Evolutionary conservation across 1,140 invertebrate genomes (phyloP).

Genomic region (Mamestra configurata): DNA sequence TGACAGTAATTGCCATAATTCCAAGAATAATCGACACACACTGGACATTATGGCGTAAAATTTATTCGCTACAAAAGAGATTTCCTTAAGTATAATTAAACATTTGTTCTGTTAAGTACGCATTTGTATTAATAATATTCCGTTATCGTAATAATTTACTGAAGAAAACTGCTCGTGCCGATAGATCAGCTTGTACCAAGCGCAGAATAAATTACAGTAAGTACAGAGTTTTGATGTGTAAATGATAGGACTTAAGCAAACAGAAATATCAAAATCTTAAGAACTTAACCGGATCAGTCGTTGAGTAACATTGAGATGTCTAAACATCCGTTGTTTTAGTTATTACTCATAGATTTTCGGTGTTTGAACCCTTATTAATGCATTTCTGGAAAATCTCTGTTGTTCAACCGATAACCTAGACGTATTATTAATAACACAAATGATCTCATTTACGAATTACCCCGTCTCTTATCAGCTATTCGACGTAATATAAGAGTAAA

Average conservation of each 20-base stretch:
- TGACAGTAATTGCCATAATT: slow-evolving; percentile 60
- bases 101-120: neutral
- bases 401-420: neutral
- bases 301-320: no score
- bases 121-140: neutral
- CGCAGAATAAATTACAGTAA: no score
- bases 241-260: no score
- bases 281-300: no score
- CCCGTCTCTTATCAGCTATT: slow-evolving; percentile 62
- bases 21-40: slow-evolving; percentile 21
- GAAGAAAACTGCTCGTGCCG: neutral
- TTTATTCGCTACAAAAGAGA: neutral
- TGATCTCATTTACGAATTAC: slow-evolving; percentile 66
- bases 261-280: no score
- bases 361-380: no score
- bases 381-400: neutral
- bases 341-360: no score
- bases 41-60: neutral
- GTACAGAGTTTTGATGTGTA: no score
- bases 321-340: no score
- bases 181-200: neutral
- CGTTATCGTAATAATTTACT: neutral
- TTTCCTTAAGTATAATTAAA: neutral
- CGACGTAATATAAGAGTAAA: slow-evolving; percentile 43
- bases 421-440: slow-evolving; percentile 20